Percentiles rank a stretch among this genome's conserved stretches.
phyloP scores from a whole-genome alignment of 2,113 vertebrate species.

The Spheniscus mendiculus region DNA sequence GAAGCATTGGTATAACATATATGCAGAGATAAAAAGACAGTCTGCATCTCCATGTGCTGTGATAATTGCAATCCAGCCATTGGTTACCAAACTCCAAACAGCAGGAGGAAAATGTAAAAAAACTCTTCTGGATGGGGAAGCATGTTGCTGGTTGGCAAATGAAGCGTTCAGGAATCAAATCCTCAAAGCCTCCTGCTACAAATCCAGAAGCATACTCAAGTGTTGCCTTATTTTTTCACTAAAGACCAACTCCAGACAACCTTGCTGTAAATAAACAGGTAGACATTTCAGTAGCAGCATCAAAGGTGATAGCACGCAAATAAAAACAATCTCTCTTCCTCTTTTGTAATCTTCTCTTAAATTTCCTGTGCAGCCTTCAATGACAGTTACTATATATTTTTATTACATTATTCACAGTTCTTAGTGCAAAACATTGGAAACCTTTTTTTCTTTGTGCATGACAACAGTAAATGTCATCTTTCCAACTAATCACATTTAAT shows the following conservation, averaged over 20 bases:
- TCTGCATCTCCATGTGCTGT: neutral
- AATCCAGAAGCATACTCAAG: neutral
- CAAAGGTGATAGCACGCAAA: neutral
- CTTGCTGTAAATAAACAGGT: neutral
- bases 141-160: neutral
- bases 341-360: neutral
- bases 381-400: neutral
- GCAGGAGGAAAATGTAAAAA: neutral
- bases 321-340: neutral
- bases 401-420: neutral
- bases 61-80: neutral
- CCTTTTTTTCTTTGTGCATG: neutral
- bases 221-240: neutral
- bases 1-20: neutral
- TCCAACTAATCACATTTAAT: neutral
- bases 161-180: neutral
- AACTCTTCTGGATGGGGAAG: neutral
- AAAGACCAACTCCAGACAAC: neutral
- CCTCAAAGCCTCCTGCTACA: neutral
- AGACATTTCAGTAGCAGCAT: neutral
- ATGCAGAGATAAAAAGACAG: neutral
- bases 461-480: neutral
- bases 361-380: neutral
- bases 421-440: neutral
- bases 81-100: neutral